A percentile compares a stretch with the other conserved stretches of the same genome.
Evolutionary conservation across 2,797 vertebrate genomes (phyloP).

Genomic region (Myotis daubentonii): DNA sequence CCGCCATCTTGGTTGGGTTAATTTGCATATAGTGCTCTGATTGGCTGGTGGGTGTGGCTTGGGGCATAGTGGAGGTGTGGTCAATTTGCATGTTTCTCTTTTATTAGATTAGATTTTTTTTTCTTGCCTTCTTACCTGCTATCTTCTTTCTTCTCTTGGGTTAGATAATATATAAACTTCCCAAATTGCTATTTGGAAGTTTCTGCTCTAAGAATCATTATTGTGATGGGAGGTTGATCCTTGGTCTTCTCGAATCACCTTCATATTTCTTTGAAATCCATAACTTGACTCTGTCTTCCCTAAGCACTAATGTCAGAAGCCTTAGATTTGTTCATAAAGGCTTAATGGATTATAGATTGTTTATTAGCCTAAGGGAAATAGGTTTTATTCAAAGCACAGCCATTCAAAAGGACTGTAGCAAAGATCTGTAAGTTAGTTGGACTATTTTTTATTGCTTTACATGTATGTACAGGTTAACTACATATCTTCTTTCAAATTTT

Average conservation of each 20-base stretch:
- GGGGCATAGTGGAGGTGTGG: no score
- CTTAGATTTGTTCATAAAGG: conserved; percentile 69
- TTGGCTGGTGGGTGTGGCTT: no score
- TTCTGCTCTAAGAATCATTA: conserved; percentile 18
- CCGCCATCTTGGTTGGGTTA: no score
- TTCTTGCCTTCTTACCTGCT: not conserved
- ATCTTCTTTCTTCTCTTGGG: not conserved
- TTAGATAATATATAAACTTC: conserved; percentile 16
- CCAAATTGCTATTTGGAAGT: not conserved
- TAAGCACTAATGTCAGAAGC: conserved; percentile 70
- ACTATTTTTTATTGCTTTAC: conserved; percentile 3
- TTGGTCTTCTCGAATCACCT: conserved; percentile 51
- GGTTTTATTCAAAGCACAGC: conserved; percentile 54
- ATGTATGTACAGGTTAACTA: not conserved
- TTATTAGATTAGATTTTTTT: not conserved
- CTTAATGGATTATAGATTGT: conserved; percentile 69
- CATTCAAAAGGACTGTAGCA: conserved; percentile 59
- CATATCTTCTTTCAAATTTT: conserved; percentile 48
- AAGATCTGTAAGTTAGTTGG: conserved; percentile 1
- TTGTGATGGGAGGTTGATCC: not conserved
- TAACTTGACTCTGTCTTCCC: conserved; percentile 67
- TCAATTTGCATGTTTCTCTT: no score
- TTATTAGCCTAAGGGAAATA: conserved; percentile 61
- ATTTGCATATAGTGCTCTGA: no score
- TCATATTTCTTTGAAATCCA: conserved; percentile 54